These are phyloP conservation scores for Drosophila ambigua DNA, from an alignment of 1,140 invertebrate species.

Conservation along the genomic window DNA sequence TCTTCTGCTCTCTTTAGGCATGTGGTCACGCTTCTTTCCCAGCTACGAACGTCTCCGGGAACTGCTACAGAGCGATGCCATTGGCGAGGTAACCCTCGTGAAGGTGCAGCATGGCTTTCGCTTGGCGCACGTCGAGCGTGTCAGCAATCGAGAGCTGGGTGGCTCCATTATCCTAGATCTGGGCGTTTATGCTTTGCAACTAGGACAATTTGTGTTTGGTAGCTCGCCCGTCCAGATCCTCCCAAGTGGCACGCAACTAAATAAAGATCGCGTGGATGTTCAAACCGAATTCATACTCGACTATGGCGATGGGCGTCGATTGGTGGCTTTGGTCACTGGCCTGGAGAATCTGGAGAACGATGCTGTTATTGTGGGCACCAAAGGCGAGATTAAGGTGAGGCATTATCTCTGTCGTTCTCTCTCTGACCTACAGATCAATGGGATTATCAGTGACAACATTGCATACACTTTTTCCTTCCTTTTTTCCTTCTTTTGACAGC, in stretches of 20 bases:
- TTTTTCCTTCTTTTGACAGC: conserved; percentile 43
- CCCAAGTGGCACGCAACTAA: conserved; percentile 87
- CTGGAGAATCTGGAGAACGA: conserved; percentile 86
- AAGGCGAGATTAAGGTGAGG: conserved; percentile 87
- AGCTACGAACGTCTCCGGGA: conserved; percentile 88
- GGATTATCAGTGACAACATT: conserved; percentile 20
- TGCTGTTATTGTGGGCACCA: conserved; percentile 87
- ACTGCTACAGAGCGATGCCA: conserved; percentile 85
- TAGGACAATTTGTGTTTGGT: conserved; percentile 88
- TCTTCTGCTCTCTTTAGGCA: conserved; percentile 40
- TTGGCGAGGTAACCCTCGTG: conserved; percentile 90
- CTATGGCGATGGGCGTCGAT: conserved; percentile 86
- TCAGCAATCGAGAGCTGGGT: conserved; percentile 85
- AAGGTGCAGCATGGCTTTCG: conserved; percentile 88
- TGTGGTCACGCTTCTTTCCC: conserved; percentile 94
- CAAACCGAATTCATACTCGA: conserved; percentile 87
- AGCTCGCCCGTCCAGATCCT: conserved; percentile 86
- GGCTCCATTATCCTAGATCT: conserved; percentile 92
- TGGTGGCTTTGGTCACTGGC: conserved; percentile 86
- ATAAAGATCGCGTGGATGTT: conserved; percentile 88
- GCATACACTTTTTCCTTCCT: neutral
- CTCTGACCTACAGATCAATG: neutral
- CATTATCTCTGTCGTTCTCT: conserved; percentile 1
- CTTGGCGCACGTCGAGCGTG: conserved; percentile 67
- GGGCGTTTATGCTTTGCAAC: conserved; percentile 92